Percentiles rank a stretch among this genome's conserved stretches.
Conservation (phyloP, 2,888 invertebrate species). For the Gastracanthus pulcherrimus region DNA sequence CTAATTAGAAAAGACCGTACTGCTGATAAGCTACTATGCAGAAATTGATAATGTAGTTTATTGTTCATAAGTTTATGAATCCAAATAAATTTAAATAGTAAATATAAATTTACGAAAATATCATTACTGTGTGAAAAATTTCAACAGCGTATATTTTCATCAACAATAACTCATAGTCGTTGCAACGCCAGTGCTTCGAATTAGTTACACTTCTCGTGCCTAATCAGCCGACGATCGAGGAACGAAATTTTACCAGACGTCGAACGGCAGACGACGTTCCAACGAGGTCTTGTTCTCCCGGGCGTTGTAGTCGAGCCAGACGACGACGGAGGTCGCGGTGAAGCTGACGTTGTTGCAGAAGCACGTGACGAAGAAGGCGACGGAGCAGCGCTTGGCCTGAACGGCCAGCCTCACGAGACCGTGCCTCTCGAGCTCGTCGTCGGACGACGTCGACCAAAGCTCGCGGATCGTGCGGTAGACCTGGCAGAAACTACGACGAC, state of each 20-base stretch:
- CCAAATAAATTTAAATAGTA: no score
- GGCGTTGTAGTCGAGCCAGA: conserved; percentile 41
- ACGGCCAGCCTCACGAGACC: conserved; percentile 49
- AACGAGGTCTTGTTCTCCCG: neutral
- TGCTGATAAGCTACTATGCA: no score
- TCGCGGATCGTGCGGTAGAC: conserved; percentile 53
- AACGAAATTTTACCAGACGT: conserved; percentile 55
- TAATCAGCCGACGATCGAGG: no score
- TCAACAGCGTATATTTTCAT: neutral
- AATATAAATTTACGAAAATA: no score
- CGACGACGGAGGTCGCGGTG: conserved; percentile 20
- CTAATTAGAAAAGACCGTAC: no score
- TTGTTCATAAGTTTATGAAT: no score
- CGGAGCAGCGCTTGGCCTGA: conserved; percentile 51
- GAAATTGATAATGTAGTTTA: no score
- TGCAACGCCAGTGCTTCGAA: no score
- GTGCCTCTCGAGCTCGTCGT: conserved; percentile 47
- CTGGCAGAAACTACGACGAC: conserved; percentile 22
- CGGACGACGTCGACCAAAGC: conserved; percentile 55
- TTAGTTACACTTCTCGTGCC: no score
- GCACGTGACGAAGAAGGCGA: conserved; percentile 43
- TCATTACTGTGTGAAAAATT: no score
- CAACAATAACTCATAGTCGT: no score
- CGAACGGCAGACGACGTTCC: conserved; percentile 56
- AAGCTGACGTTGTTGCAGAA: conserved; percentile 53